phyloP scores from a whole-genome alignment of 2,797 vertebrate species.

The Clarias fuscus region DNA sequence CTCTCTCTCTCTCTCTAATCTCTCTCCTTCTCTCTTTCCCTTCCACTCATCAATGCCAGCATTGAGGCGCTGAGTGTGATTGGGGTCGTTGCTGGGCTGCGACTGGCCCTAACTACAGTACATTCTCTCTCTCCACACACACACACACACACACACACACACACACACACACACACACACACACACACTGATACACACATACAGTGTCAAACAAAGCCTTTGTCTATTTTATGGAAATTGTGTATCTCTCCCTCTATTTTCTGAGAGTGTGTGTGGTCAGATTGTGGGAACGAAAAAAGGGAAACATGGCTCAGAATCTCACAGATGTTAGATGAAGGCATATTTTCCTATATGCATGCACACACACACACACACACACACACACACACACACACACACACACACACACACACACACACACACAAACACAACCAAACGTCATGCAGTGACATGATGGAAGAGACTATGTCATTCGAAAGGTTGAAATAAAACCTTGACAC shows the following conservation, averaged over 20 bases:
- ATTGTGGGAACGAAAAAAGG: conserved; percentile 26
- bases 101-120: conserved; percentile 47
- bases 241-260: neutral
- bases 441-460: conserved; percentile 13
- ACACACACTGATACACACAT: conserved; percentile 19
- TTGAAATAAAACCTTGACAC: neutral
- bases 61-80: conserved; percentile 50
- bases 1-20: neutral
- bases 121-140: conserved; percentile 29
- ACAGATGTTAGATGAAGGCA: conserved; percentile 31
- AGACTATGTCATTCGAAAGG: neutral
- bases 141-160: conserved; percentile 29
- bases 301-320: conserved; percentile 38
- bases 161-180: conserved; percentile 6
- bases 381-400: neutral
- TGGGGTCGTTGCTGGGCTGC: conserved; percentile 51
- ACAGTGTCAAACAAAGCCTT: conserved; percentile 22
- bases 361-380: conserved; percentile 24
- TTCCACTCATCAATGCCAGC: conserved; percentile 55
- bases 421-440: neutral
- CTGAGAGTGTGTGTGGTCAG: conserved; percentile 1
- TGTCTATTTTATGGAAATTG: conserved; percentile 37
- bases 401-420: conserved; percentile 28
- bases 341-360: conserved; percentile 33
- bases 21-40: conserved; percentile 20